phyloP scores from a whole-genome alignment of 2,797 vertebrate species.

The Acanthurus leucopareius region DNA sequence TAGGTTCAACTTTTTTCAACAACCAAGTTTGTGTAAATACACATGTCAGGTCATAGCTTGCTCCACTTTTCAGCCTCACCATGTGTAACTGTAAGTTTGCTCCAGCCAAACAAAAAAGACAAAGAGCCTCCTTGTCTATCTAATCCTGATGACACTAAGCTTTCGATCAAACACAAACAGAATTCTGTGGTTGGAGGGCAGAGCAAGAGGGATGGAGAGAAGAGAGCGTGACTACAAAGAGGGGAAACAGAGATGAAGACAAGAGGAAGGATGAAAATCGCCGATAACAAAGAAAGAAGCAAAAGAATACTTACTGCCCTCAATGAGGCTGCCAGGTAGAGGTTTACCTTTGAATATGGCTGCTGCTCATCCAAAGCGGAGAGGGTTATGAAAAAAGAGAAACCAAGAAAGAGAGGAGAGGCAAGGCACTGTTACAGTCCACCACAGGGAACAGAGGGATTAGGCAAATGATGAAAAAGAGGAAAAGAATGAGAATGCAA shows the following conservation, averaged over 20 bases:
- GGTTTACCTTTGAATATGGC: conserved; percentile 99
- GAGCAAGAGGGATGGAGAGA: conserved; percentile 5
- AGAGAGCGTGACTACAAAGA: conserved; percentile 4
- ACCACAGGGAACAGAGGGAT: conserved; percentile 53
- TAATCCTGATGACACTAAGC: conserved; percentile 19
- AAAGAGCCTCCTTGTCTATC: conserved; percentile 14
- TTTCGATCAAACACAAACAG: conserved; percentile 36
- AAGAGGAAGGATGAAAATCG: conserved; percentile 1
- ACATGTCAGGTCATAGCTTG: background rate
- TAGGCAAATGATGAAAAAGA: conserved; percentile 46
- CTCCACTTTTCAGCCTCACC: background rate
- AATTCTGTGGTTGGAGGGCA: conserved; percentile 21
- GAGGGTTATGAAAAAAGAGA: conserved; percentile 44
- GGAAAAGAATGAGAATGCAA: conserved; percentile 44
- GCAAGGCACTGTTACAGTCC: conserved; percentile 68
- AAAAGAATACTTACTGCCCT: conserved; percentile 94
- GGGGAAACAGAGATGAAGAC: background rate
- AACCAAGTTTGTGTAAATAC: background rate
- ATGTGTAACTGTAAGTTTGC: conserved; percentile 7
- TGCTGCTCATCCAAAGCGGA: conserved; percentile 89
- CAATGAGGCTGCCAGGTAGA: conserved; percentile 94
- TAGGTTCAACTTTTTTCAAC: background rate
- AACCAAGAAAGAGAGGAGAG: conserved; percentile 61
- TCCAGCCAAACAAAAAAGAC: background rate
- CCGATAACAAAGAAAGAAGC: conserved; percentile 21